Evolutionary conservation across 2,888 invertebrate species (phyloP).

Genomic region (Liposcelis brunnea): DNA sequence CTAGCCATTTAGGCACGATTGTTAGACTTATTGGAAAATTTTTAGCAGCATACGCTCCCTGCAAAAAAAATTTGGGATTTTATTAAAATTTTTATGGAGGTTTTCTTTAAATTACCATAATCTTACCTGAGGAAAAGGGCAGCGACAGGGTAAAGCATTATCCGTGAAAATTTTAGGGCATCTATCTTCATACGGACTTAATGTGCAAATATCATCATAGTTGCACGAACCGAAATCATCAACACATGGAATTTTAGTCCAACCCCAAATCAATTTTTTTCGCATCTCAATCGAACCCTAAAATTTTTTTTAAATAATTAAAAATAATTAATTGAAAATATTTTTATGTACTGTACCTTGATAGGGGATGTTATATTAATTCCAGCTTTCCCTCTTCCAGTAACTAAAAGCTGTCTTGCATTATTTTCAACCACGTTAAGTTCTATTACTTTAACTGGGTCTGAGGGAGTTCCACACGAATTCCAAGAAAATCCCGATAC

Average conservation of each 20-base stretch:
- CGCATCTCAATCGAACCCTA: slow-evolving; percentile 10
- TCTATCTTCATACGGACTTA: slow-evolving; percentile 11
- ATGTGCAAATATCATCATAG: slow-evolving; percentile 13
- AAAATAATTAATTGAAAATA: too few species aligned
- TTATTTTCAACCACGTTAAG: slow-evolving; percentile 9
- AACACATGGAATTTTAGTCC: slow-evolving; percentile 14
- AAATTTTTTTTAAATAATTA: background rate
- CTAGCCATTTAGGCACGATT: slow-evolving; percentile 12
- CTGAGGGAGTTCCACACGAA: slow-evolving; percentile 10
- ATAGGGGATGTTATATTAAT: slow-evolving; percentile 11
- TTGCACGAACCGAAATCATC: slow-evolving; percentile 16
- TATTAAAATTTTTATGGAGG: background rate
- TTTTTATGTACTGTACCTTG: too few species aligned
- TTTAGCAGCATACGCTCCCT: slow-evolving; percentile 12
- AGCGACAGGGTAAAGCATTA: slow-evolving; percentile 14
- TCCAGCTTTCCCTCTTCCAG: slow-evolving; percentile 2
- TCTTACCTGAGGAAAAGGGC: slow-evolving; percentile 15
- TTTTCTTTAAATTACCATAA: too few species aligned
- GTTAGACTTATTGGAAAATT: slow-evolving; percentile 7
- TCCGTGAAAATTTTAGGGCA: slow-evolving; percentile 14
- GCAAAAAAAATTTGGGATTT: background rate
- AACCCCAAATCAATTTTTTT: slow-evolving; percentile 14
- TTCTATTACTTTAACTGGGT: slow-evolving; percentile 6
- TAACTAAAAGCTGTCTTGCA: slow-evolving; percentile 9
- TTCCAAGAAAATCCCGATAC: slow-evolving; percentile 8